Base-by-base conservation (phyloP, 2,888 invertebrate genomes). In the Arrhopalites spinosus region DNA sequence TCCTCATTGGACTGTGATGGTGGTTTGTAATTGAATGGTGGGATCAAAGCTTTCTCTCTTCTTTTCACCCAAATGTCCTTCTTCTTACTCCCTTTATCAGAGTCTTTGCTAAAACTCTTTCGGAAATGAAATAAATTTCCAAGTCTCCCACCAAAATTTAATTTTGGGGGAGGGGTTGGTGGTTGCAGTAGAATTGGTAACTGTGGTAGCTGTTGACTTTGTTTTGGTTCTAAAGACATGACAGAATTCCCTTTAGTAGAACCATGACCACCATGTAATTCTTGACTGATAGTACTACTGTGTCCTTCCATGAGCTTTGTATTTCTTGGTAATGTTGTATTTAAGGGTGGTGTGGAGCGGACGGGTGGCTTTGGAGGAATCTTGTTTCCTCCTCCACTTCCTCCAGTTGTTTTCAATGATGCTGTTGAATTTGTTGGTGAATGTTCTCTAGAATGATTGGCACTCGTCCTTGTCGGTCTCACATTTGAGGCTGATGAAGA, bases 361-460 rank as follows among this genome's bases (percentile, higher is more conserved):
- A 81, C 79, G 2, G 83, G 83, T 2, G 83, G 83, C 73, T 81
- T 81, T 20, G 83, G 83, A 2, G 83, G 81, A 23, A 80, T 78
- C 78, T 81, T 83, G 5, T 56, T 63, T 2, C 25, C 43, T 43
- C 3, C 36, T 69, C 64, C 23, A 45, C 27, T 67, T n/a, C 25
- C 20, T 69, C 64, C 23, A 45, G 70, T 25, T 23, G 79, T 64
- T 63, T 81, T 79, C 8, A 82, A 53, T 2, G 81, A 81, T 53
- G 74, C 78, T 0, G 81, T 81, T 1, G 77, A 81, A 66, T 78
- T 71, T 50, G 73, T 80, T 11, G 80, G 80, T 43, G 82, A 81
- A 63, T 77, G 77, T n/a, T 81, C 82, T 53, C 81, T 69, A 0
- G 81, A 80, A 61, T 72, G 74, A 23, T 78, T 77, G 20, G 78